Base-by-base conservation (phyloP, 2,113 vertebrate genomes). In the Cryptotis parvus region DNA sequence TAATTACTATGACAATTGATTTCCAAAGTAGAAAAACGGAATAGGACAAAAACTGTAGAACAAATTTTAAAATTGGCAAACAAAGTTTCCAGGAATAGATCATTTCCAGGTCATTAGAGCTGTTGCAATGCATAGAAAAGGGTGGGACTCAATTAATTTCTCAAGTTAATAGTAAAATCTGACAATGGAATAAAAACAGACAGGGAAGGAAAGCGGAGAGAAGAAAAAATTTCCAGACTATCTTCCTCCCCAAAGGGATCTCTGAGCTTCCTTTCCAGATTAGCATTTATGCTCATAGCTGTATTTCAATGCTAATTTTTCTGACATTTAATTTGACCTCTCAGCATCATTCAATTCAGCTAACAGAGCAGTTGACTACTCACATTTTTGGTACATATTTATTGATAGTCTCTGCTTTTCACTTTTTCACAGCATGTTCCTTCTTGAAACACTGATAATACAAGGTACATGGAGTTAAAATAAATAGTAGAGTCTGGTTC, bases 31-130 rank as follows among this genome's bases (percentile, higher is more conserved):
- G 26, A 45, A 89, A 92, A 90, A 45, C 5, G 1, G n/a, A 87
- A 66, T 58, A 52, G 88, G 65, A 2, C 18, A 73, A 84, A 85
- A 84, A 52, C 20, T 27, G 9, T 55, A 39, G 9, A 55, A 63
- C 9, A 41, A 10, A 49, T n/a, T 87, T 89, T 68, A 77, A 92
- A 76, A 1, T 69, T 94, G 24, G 29, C 37, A 84, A 93, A 89
- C 4, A 87, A 70, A 1, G 4, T 70, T 78, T 58, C 43, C 83
- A 88, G 70, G 15, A 66, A 72, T 15, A n/a, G 33, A 83, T 72
- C 24, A 66, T 37, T 84, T 78, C 15, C 35, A 77, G 26, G 41
- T 1, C 16, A 65, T 76, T 66, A n/a, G 27, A 92, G 83, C 1
- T 37, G 1, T 16, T 78, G 5, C 11, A 31, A 55, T 55, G 2